Percentiles rank a stretch among this genome's conserved stretches.
Conservation (phyloP, 2,113 vertebrate genomes). For the Oriolus oriolus region DNA sequence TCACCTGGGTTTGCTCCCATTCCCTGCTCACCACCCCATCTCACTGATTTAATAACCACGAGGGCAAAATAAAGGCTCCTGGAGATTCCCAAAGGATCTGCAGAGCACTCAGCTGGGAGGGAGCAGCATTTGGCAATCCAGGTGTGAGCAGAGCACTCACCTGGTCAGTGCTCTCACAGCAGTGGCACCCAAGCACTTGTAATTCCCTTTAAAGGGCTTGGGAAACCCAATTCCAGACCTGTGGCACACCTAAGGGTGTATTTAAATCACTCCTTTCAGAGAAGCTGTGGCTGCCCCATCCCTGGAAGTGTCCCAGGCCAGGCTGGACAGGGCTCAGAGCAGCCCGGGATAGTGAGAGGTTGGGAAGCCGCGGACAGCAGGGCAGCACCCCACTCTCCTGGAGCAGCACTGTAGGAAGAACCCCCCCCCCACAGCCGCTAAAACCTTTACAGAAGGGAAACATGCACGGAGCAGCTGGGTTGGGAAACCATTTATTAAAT, state of each 20-base stretch:
- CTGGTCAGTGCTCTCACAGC: fast-evolving
- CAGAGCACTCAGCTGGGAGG: background rate
- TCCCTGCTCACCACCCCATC: background rate
- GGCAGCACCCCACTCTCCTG: fast-evolving
- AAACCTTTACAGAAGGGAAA: background rate
- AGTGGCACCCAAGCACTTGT: fast-evolving
- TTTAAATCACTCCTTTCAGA: background rate
- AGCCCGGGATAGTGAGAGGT: fast-evolving
- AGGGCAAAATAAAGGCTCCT: fast-evolving
- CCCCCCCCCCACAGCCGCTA: fast-evolving
- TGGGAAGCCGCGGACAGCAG: fast-evolving
- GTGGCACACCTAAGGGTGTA: fast-evolving
- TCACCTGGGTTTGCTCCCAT: background rate
- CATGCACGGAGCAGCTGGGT: fast-evolving
- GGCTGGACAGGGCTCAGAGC: background rate
- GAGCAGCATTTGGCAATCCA: fast-evolving
- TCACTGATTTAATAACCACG: fast-evolving
- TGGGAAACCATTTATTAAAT: background rate
- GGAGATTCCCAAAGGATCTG: background rate
- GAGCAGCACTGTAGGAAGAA: fast-evolving
- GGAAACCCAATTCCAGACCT: fast-evolving
- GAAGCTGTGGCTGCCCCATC: background rate
- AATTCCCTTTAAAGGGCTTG: fast-evolving
- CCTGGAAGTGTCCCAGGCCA: background rate
- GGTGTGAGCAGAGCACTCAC: fast-evolving